These are phyloP conservation scores for Leucosticte australis DNA, from an alignment of 2,113 vertebrate species.

Conservation along the genomic window DNA sequence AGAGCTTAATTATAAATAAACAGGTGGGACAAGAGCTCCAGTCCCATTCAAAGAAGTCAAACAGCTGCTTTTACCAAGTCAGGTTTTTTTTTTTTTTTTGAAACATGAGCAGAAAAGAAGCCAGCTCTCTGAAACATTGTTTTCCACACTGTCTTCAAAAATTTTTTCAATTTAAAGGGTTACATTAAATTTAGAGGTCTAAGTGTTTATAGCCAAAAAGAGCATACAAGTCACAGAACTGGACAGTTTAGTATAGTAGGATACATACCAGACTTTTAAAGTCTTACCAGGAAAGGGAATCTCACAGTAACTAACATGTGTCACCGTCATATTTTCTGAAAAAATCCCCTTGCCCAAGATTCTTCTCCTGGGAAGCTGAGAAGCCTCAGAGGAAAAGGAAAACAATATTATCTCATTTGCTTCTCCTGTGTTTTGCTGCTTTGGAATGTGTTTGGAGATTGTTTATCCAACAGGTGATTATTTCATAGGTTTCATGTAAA, in stretches of 20 bases:
- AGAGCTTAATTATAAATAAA: constrained; percentile 7
- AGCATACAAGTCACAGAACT: background rate
- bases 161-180: background rate
- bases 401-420: no score
- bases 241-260: background rate
- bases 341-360: no score
- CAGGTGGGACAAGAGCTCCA: background rate
- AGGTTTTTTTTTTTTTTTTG: background rate
- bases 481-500: no score
- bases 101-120: background rate
- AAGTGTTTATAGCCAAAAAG: background rate
- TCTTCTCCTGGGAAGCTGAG: no score
- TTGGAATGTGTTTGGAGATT: no score
- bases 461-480: no score
- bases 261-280: background rate
- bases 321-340: no score
- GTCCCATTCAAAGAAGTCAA: background rate
- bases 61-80: background rate
- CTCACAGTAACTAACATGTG: background rate
- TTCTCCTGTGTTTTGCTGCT: no score
- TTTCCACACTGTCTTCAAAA: background rate
- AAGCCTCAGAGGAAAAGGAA: no score
- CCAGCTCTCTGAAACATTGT: background rate
- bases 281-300: background rate
- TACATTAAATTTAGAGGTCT: background rate